A percentile compares a stretch with the other conserved stretches of the same genome.
These are phyloP conservation scores for Enteromius unitaeniatus DNA, from an alignment of 2,797 vertebrate genomes.

Conservation along the genomic window DNA sequence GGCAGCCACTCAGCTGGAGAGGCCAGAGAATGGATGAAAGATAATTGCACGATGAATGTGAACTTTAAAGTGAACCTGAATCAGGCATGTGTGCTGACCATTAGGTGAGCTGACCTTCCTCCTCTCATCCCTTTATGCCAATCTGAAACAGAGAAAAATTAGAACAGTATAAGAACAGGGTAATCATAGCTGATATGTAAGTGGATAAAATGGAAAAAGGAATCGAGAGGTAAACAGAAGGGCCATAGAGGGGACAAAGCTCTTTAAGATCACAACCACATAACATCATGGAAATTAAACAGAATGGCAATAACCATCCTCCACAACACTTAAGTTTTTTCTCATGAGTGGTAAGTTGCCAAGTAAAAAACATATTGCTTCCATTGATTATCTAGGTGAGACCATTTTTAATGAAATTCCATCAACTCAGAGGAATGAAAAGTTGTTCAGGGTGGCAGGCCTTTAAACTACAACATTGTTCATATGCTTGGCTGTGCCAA, in stretches of 20 bases:
- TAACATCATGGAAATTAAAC: not conserved
- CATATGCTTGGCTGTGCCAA: not conserved
- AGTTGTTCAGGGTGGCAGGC: not conserved
- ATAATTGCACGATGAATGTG: constrained; percentile 11
- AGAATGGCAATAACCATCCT: not conserved
- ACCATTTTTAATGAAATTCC: not conserved
- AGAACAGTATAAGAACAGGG: not conserved
- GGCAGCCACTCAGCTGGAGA: constrained; percentile 56
- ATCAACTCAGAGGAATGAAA: not conserved
- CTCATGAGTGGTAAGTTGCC: not conserved
- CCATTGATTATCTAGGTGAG: not conserved
- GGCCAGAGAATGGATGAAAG: constrained; percentile 14
- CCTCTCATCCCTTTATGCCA: constrained; percentile 14
- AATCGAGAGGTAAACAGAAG: not conserved
- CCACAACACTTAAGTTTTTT: not conserved
- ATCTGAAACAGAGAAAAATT: constrained; percentile 34
- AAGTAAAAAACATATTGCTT: not conserved
- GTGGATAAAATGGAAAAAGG: not conserved
- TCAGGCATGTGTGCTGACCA: constrained; percentile 32
- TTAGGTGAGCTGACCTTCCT: constrained; percentile 28
- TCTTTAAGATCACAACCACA: not conserved
- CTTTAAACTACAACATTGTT: constrained; percentile 12
- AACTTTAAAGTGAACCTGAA: constrained; percentile 23
- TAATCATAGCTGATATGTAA: not conserved
- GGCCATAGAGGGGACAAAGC: not conserved